Evolutionary conservation across 30 jellyfish, hydroid and myxozoan species (phyloP).

Genomic region (Hydractinia echinata): DNA sequence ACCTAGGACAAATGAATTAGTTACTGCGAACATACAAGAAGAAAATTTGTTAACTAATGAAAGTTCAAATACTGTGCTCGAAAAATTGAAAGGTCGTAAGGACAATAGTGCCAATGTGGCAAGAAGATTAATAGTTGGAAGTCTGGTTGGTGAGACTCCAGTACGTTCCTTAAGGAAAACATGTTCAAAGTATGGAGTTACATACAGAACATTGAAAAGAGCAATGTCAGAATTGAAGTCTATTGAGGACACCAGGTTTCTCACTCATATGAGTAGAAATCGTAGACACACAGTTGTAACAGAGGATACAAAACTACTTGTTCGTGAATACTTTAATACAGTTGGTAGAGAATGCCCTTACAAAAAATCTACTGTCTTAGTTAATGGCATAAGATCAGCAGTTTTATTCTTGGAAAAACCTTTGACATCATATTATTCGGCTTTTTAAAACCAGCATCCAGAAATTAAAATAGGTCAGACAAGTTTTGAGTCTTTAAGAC

Average conservation of each 20-base stretch:
- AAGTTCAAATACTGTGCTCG: slow-evolving; percentile 20
- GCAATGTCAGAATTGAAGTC: slow-evolving; percentile 31
- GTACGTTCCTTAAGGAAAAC: slow-evolving; percentile 20
- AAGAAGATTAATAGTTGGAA: slow-evolving; percentile 33
- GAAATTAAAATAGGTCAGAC: slow-evolving; percentile 45
- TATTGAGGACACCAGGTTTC: slow-evolving; percentile 31
- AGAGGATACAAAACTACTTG: slow-evolving; percentile 29
- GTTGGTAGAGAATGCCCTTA: slow-evolving; percentile 45
- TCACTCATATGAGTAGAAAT: slow-evolving; percentile 25
- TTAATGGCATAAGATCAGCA: slow-evolving; percentile 39
- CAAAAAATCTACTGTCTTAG: slow-evolving; percentile 28
- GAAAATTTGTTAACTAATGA: slow-evolving; percentile 38
- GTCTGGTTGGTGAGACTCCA: slow-evolving; percentile 36
- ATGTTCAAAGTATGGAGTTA: slow-evolving; percentile 31
- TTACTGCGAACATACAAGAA: too few species aligned
- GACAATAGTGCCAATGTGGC: slow-evolving; percentile 53
- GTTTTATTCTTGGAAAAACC: slow-evolving; percentile 21
- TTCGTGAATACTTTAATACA: slow-evolving; percentile 36
- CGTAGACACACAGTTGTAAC: slow-evolving; percentile 36
- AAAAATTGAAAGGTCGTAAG: slow-evolving; percentile 28
- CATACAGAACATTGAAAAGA: slow-evolving; percentile 25
- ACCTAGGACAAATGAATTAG: slow-evolving; percentile 30
- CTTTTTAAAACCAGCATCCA: slow-evolving; percentile 26
- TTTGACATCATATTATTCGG: slow-evolving; percentile 17
- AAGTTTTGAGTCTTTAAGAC: slow-evolving; percentile 49